Base-by-base conservation (phyloP, 1,140 invertebrate genomes). In the Tetranychus cinnabarinus region DNA sequence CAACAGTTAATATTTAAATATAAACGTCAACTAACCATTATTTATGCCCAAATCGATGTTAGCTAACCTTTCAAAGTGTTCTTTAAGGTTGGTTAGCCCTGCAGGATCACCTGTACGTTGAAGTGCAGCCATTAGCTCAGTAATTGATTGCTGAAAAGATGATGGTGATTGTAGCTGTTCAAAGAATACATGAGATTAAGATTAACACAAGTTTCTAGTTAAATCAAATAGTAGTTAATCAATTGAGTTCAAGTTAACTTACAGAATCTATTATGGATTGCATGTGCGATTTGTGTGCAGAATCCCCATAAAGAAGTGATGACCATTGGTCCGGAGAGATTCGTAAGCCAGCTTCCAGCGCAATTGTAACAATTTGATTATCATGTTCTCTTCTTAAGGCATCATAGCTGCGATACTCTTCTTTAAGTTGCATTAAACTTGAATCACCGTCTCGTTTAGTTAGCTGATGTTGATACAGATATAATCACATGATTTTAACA, bases 261-360 rank as follows among this genome's bases (percentile, higher is more conserved):
- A 79, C 73, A 65, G 76, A 76, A 67, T 80, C 79, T 68, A 97
- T 95, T 62, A 97, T 97, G 67, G 88, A 93, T 73, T 98, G 92
- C 92, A 98, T 97, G 70, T 97, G 90, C 31, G 89, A 92, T 71
- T 97, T 97, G 69, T 97, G 92, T 23, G 46, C 80, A 0, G 84
- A 83, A 70, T 98, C 93, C 1, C 93, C 93, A 71, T 97, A 98
- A 1, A 98, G 72, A 42, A 98, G 71, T 8, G 90, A 87, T 7
- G 89, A 93, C 95, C 93, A 98, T 70, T 97, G 92, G 70, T 98
- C 95, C 0, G 95, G 93, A 0, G 91, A 89, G 62, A 98, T 97
- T 47, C 92, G 77, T 5, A 98, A 75, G 12, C 93, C 93, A 23
- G 91, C 90, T 75, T 98, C 95, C 0, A 89, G 89, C 0, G 93